Conservation (phyloP, 2,113 vertebrate species). For the Halcyon senegalensis region DNA sequence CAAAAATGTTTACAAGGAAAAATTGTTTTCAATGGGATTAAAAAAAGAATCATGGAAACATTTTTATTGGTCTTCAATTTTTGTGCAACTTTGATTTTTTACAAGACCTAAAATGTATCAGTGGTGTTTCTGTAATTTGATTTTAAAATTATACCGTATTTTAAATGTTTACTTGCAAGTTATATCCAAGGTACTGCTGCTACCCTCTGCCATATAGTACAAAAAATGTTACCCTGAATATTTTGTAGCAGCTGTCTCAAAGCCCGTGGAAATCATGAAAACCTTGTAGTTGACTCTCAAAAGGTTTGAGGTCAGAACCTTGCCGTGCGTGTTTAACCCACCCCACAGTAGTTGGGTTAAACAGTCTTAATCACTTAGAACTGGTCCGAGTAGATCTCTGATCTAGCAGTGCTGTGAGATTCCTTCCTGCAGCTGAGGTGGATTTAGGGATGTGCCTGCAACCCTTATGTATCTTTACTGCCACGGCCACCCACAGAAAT, state of each 20-base stretch:
- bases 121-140: neutral
- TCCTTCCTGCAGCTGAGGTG: neutral
- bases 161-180: neutral
- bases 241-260: neutral
- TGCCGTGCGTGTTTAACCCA: neutral
- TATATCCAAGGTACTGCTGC: neutral
- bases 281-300: neutral
- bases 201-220: neutral
- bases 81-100: slow-evolving; percentile 28
- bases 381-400: neutral
- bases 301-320: neutral
- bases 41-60: slow-evolving; percentile 60
- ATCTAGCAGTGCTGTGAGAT: neutral
- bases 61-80: slow-evolving; percentile 61
- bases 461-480: neutral
- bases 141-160: neutral
- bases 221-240: neutral
- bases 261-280: neutral
- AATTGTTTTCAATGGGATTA: slow-evolving; percentile 69
- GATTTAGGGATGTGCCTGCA: neutral
- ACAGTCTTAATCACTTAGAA: neutral
- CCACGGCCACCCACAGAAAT: neutral
- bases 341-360: neutral
- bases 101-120: neutral
- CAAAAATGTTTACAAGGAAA: slow-evolving; percentile 70